A percentile compares a stretch with the other conserved stretches of the same genome.
These are phyloP conservation scores for Hyposoter dolosus DNA, from an alignment of 2,888 invertebrate species.

Conservation along the genomic window DNA sequence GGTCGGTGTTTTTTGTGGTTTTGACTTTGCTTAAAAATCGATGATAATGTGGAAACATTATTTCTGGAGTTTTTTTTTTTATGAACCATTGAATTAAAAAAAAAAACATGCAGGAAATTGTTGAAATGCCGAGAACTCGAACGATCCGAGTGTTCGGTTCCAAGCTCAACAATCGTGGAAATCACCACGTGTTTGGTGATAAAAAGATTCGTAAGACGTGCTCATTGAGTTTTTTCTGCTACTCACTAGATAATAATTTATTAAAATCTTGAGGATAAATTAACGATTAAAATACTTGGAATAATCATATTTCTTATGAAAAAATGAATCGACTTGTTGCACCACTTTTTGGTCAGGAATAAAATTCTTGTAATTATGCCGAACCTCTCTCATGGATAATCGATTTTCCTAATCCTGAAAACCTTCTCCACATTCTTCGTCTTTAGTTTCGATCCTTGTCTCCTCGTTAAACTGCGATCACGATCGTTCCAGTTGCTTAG, in stretches of 20 bases:
- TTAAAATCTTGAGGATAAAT: constrained; percentile 57
- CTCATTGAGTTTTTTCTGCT: background rate
- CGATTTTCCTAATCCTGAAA: background rate
- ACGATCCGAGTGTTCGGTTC: background rate
- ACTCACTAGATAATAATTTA: constrained; percentile 46
- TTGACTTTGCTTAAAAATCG: too few relatives aligned
- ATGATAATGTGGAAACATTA: too few relatives aligned
- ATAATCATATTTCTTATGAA: background rate
- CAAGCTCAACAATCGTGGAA: too few relatives aligned
- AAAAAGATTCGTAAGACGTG: background rate
- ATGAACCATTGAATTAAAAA: too few relatives aligned
- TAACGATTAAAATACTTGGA: background rate
- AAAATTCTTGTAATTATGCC: background rate
- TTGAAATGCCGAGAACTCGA: too few relatives aligned
- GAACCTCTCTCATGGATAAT: background rate
- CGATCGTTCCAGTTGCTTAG: constrained; percentile 64
- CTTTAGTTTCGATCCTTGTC: background rate
- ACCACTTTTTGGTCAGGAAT: background rate
- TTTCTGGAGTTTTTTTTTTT: too few relatives aligned
- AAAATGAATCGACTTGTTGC: background rate
- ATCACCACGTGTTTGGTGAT: background rate
- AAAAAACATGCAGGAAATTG: too few relatives aligned
- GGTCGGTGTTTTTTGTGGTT: too few relatives aligned
- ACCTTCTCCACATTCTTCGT: background rate
- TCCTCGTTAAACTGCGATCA: background rate